Evolutionary conservation across 2,797 vertebrate genomes (phyloP), one percentile per base, ranked within the genome.

Genomic region (Fundulus diaphanus): DNA sequence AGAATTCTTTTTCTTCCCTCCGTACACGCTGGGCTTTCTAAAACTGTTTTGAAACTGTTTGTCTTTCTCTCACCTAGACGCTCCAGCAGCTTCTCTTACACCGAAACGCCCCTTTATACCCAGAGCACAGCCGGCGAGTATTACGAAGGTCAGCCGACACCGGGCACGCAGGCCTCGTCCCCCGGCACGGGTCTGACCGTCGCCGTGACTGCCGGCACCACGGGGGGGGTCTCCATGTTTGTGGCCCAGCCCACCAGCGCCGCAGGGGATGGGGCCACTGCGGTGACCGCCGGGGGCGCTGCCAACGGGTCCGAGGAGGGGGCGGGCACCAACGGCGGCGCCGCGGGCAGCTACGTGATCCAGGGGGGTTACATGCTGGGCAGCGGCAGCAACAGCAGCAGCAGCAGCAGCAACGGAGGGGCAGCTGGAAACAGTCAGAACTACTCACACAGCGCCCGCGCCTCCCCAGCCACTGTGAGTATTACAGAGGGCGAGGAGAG

Each of bases 401-500:
- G 70, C 86, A 90, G 91, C 92, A 90, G 86, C 78, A 89, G 89
- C 63, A 78, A 76, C 5, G 91, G 87, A 75, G 88, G 89, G 70
- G 80, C 89, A 49, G 86, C 92, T 54, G 87, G 91, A 84, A 95
- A 93, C 85, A 95, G 94, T 86, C 97, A 98, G 92, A 96, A 92
- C 92, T 98, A 97, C 91, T 96, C 97, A 37, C 97, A 97, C 86
- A 96, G 95, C 83, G 96, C 97, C 87, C 96, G 97, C 73, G 96
- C 97, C 93, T 98, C 97, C 51, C 97, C 97, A 80, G 96, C 96
- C 93, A 98, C 97, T 70, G 97, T 98, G 94, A 97, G 97, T 96
- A 95, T 96, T 92, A 95, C 94, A 85, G 95, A 96, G 91, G 95
- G 95, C 89, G 95, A 96, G 91, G 95, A 96, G 91, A 93, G 93